Percentiles rank a stretch among this genome's conserved stretches.
Evolutionary conservation across 2,113 vertebrate genomes (phyloP).

Genomic region (Callospermophilus lateralis): DNA sequence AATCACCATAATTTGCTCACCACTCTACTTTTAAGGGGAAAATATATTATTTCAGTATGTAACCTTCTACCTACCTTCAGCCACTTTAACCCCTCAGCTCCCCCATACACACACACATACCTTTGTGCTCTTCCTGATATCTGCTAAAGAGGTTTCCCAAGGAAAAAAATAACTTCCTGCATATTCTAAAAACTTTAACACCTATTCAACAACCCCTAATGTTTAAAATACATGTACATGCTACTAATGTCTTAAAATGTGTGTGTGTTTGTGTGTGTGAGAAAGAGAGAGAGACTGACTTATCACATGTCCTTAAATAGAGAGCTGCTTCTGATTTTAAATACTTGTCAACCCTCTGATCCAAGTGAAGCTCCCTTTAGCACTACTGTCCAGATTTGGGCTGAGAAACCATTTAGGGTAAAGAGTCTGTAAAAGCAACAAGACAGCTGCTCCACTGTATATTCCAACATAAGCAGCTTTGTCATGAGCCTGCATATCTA

Average conservation of each 20-base stretch:
- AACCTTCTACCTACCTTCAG: neutral
- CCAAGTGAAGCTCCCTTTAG: neutral
- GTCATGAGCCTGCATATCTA: slow-evolving; percentile 57
- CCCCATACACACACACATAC: too few species aligned
- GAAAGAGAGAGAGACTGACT: neutral
- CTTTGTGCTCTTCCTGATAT: neutral
- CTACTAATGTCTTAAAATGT: neutral
- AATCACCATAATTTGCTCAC: neutral
- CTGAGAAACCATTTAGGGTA: neutral
- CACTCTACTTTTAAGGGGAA: slow-evolving; percentile 25
- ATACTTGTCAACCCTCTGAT: neutral
- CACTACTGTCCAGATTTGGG: neutral
- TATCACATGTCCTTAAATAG: neutral
- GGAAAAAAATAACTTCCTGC: neutral
- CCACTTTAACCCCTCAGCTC: neutral
- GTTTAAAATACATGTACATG: neutral
- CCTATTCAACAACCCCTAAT: neutral
- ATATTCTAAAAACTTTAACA: slow-evolving; percentile 1
- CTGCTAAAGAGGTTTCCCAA: neutral
- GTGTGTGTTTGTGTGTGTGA: neutral
- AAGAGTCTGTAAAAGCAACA: neutral
- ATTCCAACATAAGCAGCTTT: slow-evolving; percentile 71
- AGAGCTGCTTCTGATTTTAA: neutral
- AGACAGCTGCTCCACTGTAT: neutral
- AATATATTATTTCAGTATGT: neutral